Conservation (phyloP, 2,888 invertebrate species). For the Chrysolina americana region DNA sequence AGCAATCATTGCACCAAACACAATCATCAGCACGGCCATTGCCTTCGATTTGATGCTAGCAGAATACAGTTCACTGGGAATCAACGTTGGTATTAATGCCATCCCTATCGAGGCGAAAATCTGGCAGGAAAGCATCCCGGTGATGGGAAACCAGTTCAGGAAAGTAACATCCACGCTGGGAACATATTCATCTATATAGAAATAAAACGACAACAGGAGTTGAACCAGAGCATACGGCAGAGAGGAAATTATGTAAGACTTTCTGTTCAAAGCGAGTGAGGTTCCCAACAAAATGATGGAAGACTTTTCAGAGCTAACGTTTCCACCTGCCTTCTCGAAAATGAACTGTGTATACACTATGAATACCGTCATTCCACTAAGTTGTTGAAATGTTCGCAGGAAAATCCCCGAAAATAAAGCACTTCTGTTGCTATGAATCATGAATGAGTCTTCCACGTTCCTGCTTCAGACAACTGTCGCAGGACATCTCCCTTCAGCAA, state of each 20-base stretch:
- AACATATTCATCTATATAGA: slow-evolving; percentile 53
- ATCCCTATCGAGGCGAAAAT: slow-evolving; percentile 56
- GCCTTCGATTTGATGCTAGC: slow-evolving; percentile 62
- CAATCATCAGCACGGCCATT: slow-evolving; percentile 51
- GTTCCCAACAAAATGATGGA: slow-evolving; percentile 54
- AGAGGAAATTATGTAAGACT: slow-evolving; percentile 53
- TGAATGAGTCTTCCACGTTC: slow-evolving; percentile 60
- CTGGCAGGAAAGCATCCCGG: slow-evolving; percentile 59
- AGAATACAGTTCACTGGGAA: slow-evolving; percentile 61
- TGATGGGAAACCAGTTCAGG: slow-evolving; percentile 60
- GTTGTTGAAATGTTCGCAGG: slow-evolving; percentile 59
- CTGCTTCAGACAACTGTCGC: slow-evolving; percentile 62
- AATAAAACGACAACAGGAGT: slow-evolving; percentile 49
- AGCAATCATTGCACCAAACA: slow-evolving; percentile 54
- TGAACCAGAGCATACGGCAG: slow-evolving; percentile 49
- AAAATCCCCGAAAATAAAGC: slow-evolving; percentile 59
- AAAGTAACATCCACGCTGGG: slow-evolving; percentile 49
- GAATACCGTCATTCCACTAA: slow-evolving; percentile 59
- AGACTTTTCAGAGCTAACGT: slow-evolving; percentile 58
- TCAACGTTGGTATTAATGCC: slow-evolving; percentile 59
- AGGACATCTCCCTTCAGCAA: slow-evolving; percentile 56
- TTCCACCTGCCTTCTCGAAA: slow-evolving; percentile 62
- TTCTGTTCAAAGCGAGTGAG: slow-evolving; percentile 44
- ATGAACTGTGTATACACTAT: slow-evolving; percentile 60
- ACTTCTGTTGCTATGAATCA: slow-evolving; percentile 57